A percentile compares a stretch with the other conserved stretches of the same genome.
These are phyloP conservation scores for Condylura cristata DNA, from an alignment of 2,113 vertebrate genomes.

Conservation along the genomic window DNA sequence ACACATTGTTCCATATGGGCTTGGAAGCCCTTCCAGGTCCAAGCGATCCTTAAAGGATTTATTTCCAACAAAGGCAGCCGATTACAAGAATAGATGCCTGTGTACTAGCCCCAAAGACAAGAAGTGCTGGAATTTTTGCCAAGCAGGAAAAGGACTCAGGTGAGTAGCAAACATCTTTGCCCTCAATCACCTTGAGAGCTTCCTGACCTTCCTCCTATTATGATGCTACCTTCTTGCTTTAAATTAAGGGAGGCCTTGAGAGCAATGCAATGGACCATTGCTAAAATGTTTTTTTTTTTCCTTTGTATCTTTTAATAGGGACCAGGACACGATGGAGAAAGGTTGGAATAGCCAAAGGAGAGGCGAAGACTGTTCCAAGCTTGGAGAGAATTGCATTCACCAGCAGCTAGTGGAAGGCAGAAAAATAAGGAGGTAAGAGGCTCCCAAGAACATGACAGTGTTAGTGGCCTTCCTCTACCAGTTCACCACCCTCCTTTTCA, in stretches of 20 bases:
- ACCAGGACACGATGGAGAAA: slow-evolving; percentile 83
- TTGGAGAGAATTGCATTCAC: slow-evolving; percentile 74
- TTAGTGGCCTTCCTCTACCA: neutral
- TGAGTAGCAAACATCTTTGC: slow-evolving; percentile 70
- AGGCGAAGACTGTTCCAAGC: slow-evolving; percentile 70
- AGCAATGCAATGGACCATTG: neutral
- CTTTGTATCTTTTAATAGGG: slow-evolving; percentile 73
- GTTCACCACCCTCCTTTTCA: neutral
- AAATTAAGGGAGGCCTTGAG: neutral
- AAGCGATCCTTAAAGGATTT: slow-evolving; percentile 88
- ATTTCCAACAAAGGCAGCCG: slow-evolving; percentile 9
- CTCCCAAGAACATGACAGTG: neutral
- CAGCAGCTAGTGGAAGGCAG: slow-evolving; percentile 72
- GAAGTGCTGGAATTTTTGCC: slow-evolving; percentile 92
- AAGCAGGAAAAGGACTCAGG: slow-evolving; percentile 83
- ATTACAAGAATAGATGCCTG: slow-evolving; percentile 85
- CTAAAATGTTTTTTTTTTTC: slow-evolving; percentile 58
- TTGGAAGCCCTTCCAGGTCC: slow-evolving; percentile 91
- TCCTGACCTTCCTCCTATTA: neutral
- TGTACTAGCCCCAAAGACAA: slow-evolving; percentile 89
- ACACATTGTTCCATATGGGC: slow-evolving; percentile 94
- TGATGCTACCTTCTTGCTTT: neutral
- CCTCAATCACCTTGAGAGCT: neutral
- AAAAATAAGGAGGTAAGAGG: slow-evolving; percentile 84
- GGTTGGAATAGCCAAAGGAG: slow-evolving; percentile 54